Conservation (phyloP, 1,140 invertebrate genomes). For the Ips nitidus region DNA sequence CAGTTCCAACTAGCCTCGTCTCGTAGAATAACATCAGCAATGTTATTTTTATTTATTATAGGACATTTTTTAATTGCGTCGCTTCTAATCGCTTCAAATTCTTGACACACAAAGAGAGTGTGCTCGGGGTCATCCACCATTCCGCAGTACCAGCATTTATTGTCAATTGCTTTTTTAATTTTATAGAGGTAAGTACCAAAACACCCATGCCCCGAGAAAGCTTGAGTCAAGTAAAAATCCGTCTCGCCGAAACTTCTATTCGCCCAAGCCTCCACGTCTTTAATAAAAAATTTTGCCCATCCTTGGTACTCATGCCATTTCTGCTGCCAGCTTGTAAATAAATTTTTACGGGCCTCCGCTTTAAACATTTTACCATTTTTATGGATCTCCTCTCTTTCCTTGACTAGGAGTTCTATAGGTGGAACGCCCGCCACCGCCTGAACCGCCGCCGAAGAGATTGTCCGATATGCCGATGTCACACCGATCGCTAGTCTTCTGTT, state of each 20-base stretch:
- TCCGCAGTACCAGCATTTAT: not conserved
- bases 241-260: not conserved
- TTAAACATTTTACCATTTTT: not conserved
- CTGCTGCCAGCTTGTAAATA: constrained; percentile 8
- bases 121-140: not conserved
- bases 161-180: not conserved
- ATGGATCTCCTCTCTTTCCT: constrained; percentile 12
- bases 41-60: not conserved
- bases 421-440: constrained; percentile 11
- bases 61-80: not conserved
- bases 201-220: not conserved
- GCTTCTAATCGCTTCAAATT: not conserved
- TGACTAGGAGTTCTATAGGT: constrained; percentile 22
- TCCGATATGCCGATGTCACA: constrained; percentile 13
- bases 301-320: constrained; percentile 11
- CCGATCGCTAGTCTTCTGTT: constrained; percentile 7
- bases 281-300: constrained; percentile 7
- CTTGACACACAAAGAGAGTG: not conserved
- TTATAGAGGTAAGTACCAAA: not conserved
- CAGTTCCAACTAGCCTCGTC: not conserved
- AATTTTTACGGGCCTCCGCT: too few species aligned
- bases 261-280: not conserved
- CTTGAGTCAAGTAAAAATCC: not conserved
- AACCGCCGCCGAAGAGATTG: constrained; percentile 19
- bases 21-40: not conserved